Percentiles rank a stretch among this genome's conserved stretches.
phyloP scores from a whole-genome alignment of 2,113 vertebrate genomes.

The Capreolus pygargus region DNA sequence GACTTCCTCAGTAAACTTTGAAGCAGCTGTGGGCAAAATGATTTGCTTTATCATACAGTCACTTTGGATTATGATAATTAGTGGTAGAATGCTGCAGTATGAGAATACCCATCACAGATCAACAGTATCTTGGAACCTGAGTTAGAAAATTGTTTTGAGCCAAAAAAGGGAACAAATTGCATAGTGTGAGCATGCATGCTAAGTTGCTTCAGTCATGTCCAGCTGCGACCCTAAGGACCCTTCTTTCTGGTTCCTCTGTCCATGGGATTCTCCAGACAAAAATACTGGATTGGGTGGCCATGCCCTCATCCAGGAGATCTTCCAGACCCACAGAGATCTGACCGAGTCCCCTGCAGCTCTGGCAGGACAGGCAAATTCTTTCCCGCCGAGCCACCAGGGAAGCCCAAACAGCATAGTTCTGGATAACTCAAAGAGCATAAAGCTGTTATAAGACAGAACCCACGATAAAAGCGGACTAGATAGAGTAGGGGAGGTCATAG shows the following conservation, averaged over 20 bases:
- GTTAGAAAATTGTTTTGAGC: background rate
- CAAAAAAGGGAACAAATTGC: background rate
- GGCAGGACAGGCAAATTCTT: background rate
- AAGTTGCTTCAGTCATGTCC: background rate
- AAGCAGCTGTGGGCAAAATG: slow-evolving; percentile 6
- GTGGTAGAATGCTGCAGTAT: background rate
- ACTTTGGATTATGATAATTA: background rate
- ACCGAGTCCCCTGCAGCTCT: background rate
- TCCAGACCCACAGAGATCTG: background rate
- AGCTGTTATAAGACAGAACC: background rate
- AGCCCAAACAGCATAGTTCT: background rate
- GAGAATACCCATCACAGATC: background rate
- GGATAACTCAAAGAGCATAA: background rate
- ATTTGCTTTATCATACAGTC: background rate
- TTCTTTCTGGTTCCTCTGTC: background rate
- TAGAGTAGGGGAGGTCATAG: background rate
- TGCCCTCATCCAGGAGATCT: background rate
- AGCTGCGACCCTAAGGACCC: background rate
- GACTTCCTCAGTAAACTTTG: slow-evolving; percentile 5
- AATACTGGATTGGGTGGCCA: background rate
- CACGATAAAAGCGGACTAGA: background rate
- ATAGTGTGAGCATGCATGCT: background rate
- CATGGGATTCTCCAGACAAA: background rate
- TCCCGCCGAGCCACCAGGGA: background rate
- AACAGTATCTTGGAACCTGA: background rate